Evolutionary conservation across 2,113 vertebrate species (phyloP).

Genomic region (Crotalus tigris): DNA sequence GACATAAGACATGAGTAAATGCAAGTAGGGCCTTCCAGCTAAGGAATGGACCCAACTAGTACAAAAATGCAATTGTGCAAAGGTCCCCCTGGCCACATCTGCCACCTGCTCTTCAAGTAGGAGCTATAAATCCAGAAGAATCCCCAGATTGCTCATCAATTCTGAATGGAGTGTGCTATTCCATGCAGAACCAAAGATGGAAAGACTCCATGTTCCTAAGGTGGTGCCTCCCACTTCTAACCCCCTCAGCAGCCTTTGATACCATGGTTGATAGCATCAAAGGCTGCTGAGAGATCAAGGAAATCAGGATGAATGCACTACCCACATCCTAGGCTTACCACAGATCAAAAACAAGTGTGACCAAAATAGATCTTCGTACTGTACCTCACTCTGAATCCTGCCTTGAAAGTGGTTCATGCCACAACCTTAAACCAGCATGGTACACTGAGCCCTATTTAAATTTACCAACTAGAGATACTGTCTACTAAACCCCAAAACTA

Average conservation of each 20-base stretch:
- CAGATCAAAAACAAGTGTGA: neutral
- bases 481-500: neutral
- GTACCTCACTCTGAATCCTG: neutral
- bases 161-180: neutral
- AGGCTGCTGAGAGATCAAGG: neutral
- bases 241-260: neutral
- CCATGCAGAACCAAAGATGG: neutral
- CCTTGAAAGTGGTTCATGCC: neutral
- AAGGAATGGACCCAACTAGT: neutral
- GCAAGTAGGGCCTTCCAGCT: neutral
- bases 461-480: neutral
- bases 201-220: neutral
- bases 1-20: neutral
- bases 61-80: neutral
- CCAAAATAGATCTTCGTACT: neutral
- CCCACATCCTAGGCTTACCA: neutral
- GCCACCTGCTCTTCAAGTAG: neutral
- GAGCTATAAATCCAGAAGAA: neutral
- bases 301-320: neutral
- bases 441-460: neutral
- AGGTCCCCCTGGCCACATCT: neutral
- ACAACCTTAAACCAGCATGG: neutral
- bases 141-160: neutral
- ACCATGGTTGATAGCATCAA: neutral
- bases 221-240: neutral